Percentiles rank a stretch among this genome's conserved stretches.
Conservation (phyloP, 2,113 vertebrate species). For the Paramormyrops kingsleyae region DNA sequence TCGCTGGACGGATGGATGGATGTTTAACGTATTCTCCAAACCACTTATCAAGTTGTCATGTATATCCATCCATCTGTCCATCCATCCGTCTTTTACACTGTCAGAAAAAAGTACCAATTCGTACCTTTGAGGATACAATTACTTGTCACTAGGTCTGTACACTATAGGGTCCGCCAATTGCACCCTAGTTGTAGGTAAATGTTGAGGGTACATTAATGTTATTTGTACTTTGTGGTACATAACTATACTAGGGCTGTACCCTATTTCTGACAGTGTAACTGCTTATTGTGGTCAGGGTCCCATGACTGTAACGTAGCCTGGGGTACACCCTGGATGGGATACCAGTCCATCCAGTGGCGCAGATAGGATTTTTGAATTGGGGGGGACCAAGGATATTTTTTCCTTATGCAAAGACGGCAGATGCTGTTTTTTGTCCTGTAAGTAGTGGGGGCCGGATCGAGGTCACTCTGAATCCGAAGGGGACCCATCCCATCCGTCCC, state of each 20-base stretch:
- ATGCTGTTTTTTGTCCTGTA: too few species aligned
- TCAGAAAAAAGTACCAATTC: background rate
- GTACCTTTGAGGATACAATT: background rate
- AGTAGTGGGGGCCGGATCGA: too few species aligned
- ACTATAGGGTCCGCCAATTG: background rate
- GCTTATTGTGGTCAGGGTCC: background rate
- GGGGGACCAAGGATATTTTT: too few species aligned
- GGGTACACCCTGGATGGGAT: background rate
- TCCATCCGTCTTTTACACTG: background rate
- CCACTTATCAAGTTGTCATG: background rate
- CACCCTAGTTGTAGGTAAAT: background rate
- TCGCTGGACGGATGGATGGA: background rate
- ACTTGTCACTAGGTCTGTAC: background rate
- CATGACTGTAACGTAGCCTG: background rate
- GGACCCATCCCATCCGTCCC: too few species aligned
- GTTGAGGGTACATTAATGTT: background rate
- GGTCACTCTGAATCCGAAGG: too few species aligned
- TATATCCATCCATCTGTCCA: background rate
- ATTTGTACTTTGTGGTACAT: background rate
- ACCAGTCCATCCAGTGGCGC: background rate
- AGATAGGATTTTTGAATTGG: too few species aligned
- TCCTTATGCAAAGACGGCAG: too few species aligned
- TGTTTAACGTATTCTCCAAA: background rate
- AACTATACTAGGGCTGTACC: background rate
- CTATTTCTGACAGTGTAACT: background rate